Base-by-base conservation (phyloP, 2,113 vertebrate species). In the Leptobrachium leishanense region DNA sequence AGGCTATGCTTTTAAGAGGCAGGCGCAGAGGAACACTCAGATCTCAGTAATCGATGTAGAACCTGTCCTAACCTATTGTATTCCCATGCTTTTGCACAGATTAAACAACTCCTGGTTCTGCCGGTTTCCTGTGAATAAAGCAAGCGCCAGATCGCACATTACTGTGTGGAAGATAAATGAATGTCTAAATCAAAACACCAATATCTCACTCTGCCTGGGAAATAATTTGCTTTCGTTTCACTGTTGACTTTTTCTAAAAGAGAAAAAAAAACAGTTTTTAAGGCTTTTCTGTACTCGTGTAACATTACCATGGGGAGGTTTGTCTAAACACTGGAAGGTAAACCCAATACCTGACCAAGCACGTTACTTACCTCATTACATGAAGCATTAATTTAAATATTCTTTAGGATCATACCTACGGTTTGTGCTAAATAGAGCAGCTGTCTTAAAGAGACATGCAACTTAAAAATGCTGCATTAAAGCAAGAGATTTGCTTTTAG, bases 151-250 rank as follows among this genome's bases (percentile, higher is more conserved):
- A 46, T 77, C 67, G 12, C 72, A 74, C 72, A 81, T 74, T 80
- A 72, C 43, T 41, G 68, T 63, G 50, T 74, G 50, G 54, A 67
- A 74, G 50, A 68, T 73, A 72, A 79, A 68, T 68, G 43, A 68
- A 72, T 72, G 59, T 66, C 41, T 73, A n/a, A 79, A 67, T 78
- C 59, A 73, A 73, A 79, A 74, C 62, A 74, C 63, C n/a, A 6
- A 70, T 70, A 20, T 46, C n/a, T 50, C 66, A 42, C 66, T 43
- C 66, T 55, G 44, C 59, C 63, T 67, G 46, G 54, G 70, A 74
- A 79, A 10, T 74, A 74, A 67, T 67, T 31, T 39, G 50, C 71
- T 57, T 59, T 72, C 43, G 31, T 44, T 72, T 8, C 66, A 6
- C 59, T 79, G 54, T 42, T 72, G 69, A 59, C 13, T 59, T 59